Evolutionary conservation across 2,888 invertebrate species (phyloP), one percentile per base, ranked within the genome.

Genomic region (Cacoxenus indagator): DNA sequence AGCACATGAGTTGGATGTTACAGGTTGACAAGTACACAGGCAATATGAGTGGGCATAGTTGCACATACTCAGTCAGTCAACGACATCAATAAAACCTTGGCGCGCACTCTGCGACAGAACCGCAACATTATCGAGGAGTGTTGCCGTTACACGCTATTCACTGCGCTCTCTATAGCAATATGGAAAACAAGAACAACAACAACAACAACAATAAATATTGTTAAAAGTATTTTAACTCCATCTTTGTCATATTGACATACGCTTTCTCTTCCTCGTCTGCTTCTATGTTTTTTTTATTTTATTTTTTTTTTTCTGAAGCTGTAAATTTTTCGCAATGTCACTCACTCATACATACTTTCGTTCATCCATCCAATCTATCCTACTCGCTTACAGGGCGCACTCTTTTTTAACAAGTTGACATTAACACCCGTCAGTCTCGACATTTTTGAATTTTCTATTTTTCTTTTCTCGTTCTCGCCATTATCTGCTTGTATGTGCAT

Each of bases 1-100:
- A 26, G 67, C 74, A 68, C 67, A 74, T 71, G 74, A 73, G 70
- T 67, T 37, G 24, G 14, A n/a, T n/a, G n/a, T 37, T 37, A 4
- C 2, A 37, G 2, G 8, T 8, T 37, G 5, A n/a, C n/a, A n/a
- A n/a, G n/a, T n/a, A n/a, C n/a, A n/a, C n/a, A n/a, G n/a, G 37
- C 37, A 37, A 73, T 24, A 59, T 8, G 22, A 26, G 27, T 8
- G 37, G 14, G 55, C 66, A 57, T 43, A 55, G 51, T 37, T 31
- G 22, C 46, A 37, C 37, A 48, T 8, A 29, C 19, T 9, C 24
- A 64, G 19, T 29, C 19, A 29, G 43, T 27, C 17, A 17, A 26
- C 54, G 24, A 57, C 17, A 26, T 51, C 19, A 24, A 51, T 48
- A 8, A 55, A 24, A 55, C n/a, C 57, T 27, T 61, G 61, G n/a